A percentile compares a stretch with the other conserved stretches of the same genome.
Evolutionary conservation across 2,797 vertebrate genomes (phyloP).

Genomic region (Melanotaenia pygmaea): DNA sequence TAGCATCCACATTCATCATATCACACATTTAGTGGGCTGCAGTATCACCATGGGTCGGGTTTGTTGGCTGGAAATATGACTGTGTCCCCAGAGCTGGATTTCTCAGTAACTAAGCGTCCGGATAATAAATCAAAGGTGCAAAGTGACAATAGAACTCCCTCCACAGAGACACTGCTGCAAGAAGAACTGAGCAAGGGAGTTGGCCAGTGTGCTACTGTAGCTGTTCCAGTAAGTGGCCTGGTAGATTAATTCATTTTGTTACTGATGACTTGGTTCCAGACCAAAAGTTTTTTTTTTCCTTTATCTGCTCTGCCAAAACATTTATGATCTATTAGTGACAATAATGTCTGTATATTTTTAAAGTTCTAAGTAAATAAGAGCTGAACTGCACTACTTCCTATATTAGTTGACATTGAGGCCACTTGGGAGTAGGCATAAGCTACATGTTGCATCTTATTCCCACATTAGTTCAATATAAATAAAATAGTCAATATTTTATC

Average conservation of each 20-base stretch:
- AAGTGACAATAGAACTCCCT: slow-evolving; percentile 53
- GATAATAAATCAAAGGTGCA: slow-evolving; percentile 72
- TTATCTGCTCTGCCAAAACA: slow-evolving; percentile 36
- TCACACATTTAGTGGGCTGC: slow-evolving; percentile 31
- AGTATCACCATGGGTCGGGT: slow-evolving; percentile 6
- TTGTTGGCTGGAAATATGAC: slow-evolving; percentile 31
- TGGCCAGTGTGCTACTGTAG: slow-evolving; percentile 25
- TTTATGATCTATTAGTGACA: neutral
- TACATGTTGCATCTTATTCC: neutral
- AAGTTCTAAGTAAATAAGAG: neutral
- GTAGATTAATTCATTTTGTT: slow-evolving; percentile 38
- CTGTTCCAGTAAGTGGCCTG: slow-evolving; percentile 34
- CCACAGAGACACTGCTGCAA: slow-evolving; percentile 40
- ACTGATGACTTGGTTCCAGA: slow-evolving; percentile 49
- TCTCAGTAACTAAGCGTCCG: slow-evolving; percentile 48
- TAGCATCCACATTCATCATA: slow-evolving; percentile 61
- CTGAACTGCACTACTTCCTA: neutral
- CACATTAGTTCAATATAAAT: neutral
- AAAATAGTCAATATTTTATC: neutral
- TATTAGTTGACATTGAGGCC: neutral
- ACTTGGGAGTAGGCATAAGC: neutral
- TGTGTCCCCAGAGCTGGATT: slow-evolving; percentile 48
- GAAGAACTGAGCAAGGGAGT: slow-evolving; percentile 15
- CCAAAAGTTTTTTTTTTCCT: slow-evolving; percentile 20
- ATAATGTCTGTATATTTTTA: neutral